Evolutionary conservation across 1,140 invertebrate species (phyloP).

Genomic region (Neodiprion lecontei): DNA sequence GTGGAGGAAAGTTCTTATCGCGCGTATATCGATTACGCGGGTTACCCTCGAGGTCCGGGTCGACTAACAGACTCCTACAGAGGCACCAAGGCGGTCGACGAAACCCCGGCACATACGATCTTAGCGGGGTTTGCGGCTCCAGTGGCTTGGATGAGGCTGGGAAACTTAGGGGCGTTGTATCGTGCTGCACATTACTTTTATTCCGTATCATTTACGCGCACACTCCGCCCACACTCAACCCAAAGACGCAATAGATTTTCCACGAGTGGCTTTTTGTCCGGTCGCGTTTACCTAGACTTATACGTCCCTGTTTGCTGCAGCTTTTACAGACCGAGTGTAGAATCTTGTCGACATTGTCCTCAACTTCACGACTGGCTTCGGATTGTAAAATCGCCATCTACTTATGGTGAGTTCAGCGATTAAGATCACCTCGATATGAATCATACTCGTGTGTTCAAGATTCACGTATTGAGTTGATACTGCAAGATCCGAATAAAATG

Average conservation of each 20-base stretch:
- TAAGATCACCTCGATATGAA: no score
- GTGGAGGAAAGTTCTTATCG: neutral
- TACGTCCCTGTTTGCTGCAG: no score
- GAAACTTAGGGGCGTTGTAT: slow-evolving; percentile 37
- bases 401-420: no score
- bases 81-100: neutral
- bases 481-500: no score
- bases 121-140: neutral
- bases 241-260: slow-evolving; percentile 29
- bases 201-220: slow-evolving; percentile 64
- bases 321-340: no score
- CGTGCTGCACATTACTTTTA: slow-evolving; percentile 59
- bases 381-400: no score
- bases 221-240: slow-evolving; percentile 37
- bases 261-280: slow-evolving; percentile 25
- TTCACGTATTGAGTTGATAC: no score
- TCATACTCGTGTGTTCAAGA: no score
- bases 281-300: neutral
- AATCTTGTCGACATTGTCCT: no score
- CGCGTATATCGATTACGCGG: neutral
- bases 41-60: neutral
- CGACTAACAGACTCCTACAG: neutral
- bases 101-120: neutral
- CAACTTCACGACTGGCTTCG: no score
- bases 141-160: neutral